A percentile compares a stretch with the other conserved stretches of the same genome.
phyloP scores from a whole-genome alignment of 2,888 invertebrate species.

The Drosophila antonietae region DNA sequence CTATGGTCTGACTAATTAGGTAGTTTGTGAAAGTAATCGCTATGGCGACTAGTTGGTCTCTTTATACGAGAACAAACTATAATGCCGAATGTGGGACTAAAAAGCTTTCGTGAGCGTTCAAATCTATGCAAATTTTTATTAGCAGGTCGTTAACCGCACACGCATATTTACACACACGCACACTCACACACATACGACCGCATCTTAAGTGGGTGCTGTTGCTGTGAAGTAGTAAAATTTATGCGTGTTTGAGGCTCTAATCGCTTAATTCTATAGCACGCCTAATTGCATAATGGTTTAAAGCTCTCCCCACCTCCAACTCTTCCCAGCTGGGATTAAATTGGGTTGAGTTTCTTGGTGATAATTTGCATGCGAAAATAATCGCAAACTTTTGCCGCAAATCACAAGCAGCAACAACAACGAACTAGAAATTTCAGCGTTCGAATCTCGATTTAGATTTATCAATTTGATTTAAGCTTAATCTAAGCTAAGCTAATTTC shows the following conservation, averaged over 20 bases:
- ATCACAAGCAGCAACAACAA: slow-evolving; percentile 31
- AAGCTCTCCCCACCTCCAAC: slow-evolving; percentile 16
- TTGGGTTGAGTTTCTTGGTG: slow-evolving; percentile 17
- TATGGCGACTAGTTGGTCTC: slow-evolving; percentile 24
- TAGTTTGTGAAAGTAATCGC: slow-evolving; percentile 78
- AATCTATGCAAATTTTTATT: slow-evolving; percentile 77
- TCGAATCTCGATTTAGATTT: slow-evolving; percentile 74
- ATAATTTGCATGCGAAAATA: slow-evolving; percentile 75
- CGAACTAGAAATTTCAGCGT: slow-evolving; percentile 54
- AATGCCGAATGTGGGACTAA: slow-evolving; percentile 6
- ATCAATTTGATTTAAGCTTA: slow-evolving; percentile 68
- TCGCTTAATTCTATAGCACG: slow-evolving; percentile 72
- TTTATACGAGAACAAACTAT: slow-evolving; percentile 5
- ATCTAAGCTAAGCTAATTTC: slow-evolving; percentile 30
- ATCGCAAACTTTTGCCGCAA: slow-evolving; percentile 35
- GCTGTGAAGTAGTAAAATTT: slow-evolving; percentile 70
- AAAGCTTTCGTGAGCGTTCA: slow-evolving; percentile 45
- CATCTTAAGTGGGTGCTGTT: slow-evolving; percentile 72
- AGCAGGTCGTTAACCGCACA: slow-evolving; percentile 76
- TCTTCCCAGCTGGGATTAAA: neutral
- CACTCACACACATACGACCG: slow-evolving; percentile 5
- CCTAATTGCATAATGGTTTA: slow-evolving; percentile 77
- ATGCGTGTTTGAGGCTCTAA: slow-evolving; percentile 64
- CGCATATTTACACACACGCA: slow-evolving; percentile 29
- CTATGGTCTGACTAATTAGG: slow-evolving; percentile 72